These are phyloP conservation scores for Exephanes ischioxanthus DNA, from an alignment of 2,888 invertebrate species.

Conservation along the genomic window DNA sequence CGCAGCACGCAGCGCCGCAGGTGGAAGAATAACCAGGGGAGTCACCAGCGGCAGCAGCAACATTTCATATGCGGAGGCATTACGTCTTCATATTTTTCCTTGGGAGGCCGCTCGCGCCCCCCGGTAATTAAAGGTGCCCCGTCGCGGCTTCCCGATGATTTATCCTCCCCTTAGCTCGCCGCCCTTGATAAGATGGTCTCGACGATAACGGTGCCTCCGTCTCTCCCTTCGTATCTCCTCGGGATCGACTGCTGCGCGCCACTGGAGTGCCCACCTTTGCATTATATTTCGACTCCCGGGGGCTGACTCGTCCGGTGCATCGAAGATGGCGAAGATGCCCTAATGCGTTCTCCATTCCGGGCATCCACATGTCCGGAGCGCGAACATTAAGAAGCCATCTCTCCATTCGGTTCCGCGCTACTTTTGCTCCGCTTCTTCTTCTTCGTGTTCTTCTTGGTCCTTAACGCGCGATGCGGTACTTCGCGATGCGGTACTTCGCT, in stretches of 20 bases:
- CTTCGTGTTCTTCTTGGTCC: slow-evolving; percentile 39
- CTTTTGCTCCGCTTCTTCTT: slow-evolving; percentile 49
- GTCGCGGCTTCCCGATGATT: slow-evolving; percentile 79
- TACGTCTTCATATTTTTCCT: slow-evolving; percentile 82
- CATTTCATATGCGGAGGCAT: slow-evolving; percentile 76
- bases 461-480: slow-evolving; percentile 3
- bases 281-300: slow-evolving; percentile 65
- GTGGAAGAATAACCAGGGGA: slow-evolving; percentile 58
- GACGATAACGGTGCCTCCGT: slow-evolving; percentile 63
- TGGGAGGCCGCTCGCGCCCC: slow-evolving; percentile 65
- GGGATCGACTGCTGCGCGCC: slow-evolving; percentile 67
- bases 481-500: no score
- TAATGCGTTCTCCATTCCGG: slow-evolving; percentile 66
- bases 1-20: slow-evolving; percentile 72
- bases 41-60: slow-evolving; percentile 74
- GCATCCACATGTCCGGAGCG: slow-evolving; percentile 52
- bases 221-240: slow-evolving; percentile 57
- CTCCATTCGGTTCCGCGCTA: slow-evolving; percentile 46
- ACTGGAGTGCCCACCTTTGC: slow-evolving; percentile 53
- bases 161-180: slow-evolving; percentile 74
- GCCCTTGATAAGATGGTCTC: slow-evolving; percentile 80
- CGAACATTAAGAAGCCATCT: slow-evolving; percentile 60
- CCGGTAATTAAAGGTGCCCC: slow-evolving; percentile 82
- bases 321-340: slow-evolving; percentile 59
- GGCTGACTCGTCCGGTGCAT: slow-evolving; percentile 44